Evolutionary conservation across 2,797 vertebrate genomes (phyloP), one percentile per base, ranked within the genome.

Genomic region (Moxostoma hubbsi): DNA sequence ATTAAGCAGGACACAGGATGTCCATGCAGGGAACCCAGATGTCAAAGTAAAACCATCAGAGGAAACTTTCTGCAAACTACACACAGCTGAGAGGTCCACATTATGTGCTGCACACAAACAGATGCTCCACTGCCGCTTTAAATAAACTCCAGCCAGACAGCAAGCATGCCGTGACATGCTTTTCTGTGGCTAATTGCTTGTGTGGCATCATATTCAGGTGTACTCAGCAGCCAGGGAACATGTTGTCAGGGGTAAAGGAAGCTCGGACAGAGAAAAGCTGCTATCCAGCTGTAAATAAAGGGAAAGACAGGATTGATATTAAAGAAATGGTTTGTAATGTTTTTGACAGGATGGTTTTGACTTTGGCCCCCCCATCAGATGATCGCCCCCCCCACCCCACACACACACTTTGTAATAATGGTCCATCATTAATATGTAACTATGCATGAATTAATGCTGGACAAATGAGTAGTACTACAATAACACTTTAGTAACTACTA

Each of bases 91-190:
- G 57, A 10, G 4, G 16, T 59, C 70, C 70, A 61, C 24, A 54
- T 45, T 58, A 51, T n/a, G 24, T 18, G 18, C 9, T 12, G 70
- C 8, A 9, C n/a, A 12, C 9, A 51, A 9, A 16, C 18, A 11
- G 9, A 51, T 4, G 36, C 4, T 4, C 36, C 36, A 36, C 36
- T 36, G 4, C 36, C 36, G 36, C 3, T 85, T 54, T 84, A 81
- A 75, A 74, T 83, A 78, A 68, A 73, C 85, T 81, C 75, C 64
- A 81, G 84, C 82, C 78, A 83, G 18, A 12, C 0, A 24, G 4
- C 36, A 69, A 61, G 81, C 85, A 83, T 71, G 87, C 69, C 9
- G 78, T 70, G 79, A 65, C 88, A 85, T 71, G 84, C 75, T 79
- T 75, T 85, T 50, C 7, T 49, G 61, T 71, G 61, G 58, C 82